phyloP scores from a whole-genome alignment of 2,888 invertebrate species.

The Agelastica alni region DNA sequence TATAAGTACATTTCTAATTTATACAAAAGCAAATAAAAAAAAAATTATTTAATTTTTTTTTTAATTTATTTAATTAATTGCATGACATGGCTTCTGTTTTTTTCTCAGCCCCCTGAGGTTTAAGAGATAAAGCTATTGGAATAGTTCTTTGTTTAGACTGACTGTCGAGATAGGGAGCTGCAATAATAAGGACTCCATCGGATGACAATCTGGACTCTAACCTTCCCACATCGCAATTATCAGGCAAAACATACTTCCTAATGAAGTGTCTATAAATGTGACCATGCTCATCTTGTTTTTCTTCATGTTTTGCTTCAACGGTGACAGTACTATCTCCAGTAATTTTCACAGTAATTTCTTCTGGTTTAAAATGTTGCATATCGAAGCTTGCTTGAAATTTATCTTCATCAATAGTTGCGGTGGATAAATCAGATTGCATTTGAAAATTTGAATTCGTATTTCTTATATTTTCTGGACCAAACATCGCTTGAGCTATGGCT shows the following conservation, averaged over 20 bases:
- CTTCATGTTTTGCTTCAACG: constrained; percentile 29
- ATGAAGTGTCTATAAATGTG: constrained; percentile 30
- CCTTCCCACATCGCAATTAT: constrained; percentile 23
- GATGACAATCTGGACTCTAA: constrained; percentile 27
- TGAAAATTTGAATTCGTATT: constrained; percentile 14
- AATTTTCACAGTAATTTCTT: constrained; percentile 30
- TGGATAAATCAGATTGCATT: constrained; percentile 1
- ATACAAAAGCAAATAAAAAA: no score
- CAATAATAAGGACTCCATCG: constrained; percentile 29
- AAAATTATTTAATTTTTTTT: no score
- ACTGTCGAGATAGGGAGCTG: constrained; percentile 19
- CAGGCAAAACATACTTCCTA: constrained; percentile 27
- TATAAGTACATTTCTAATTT: no score
- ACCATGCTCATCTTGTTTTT: constrained; percentile 30
- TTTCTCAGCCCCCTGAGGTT: no score
- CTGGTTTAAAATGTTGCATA: constrained; percentile 32
- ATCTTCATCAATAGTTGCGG: constrained; percentile 20
- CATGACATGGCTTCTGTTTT: no score
- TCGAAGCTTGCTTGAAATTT: constrained; percentile 29
- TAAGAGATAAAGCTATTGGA: no score
- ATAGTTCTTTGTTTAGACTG: constrained; percentile 20
- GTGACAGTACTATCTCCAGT: constrained; percentile 24
- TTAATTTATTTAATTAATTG: no score
- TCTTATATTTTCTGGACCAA: constrained; percentile 6
- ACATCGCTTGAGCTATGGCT: neutral